A percentile compares a stretch with the other conserved stretches of the same genome.
phyloP scores from a whole-genome alignment of 2,797 vertebrate genomes.

The Sebastes nivosus region DNA sequence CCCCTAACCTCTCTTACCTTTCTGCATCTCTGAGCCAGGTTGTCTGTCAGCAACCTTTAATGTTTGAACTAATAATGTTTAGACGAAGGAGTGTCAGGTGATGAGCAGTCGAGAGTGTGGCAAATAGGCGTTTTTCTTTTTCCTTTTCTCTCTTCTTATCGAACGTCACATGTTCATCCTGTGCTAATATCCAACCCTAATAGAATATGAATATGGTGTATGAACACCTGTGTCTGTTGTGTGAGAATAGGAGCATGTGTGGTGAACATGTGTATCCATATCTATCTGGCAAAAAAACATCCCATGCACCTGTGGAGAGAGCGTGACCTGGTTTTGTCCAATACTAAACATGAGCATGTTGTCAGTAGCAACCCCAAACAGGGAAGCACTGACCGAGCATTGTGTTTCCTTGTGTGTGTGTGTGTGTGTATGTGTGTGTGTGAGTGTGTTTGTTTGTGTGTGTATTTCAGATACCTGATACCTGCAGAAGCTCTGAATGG shows the following conservation, averaged over 20 bases:
- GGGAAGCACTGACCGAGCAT: background rate
- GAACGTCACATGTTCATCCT: background rate
- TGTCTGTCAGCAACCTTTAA: slow-evolving; percentile 19
- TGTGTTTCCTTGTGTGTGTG: slow-evolving; percentile 2
- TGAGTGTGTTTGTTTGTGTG: background rate
- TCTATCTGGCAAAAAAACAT: background rate
- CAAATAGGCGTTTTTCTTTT: background rate
- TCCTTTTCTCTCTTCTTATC: background rate
- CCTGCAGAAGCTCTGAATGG: background rate
- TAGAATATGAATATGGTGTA: background rate
- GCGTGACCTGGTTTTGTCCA: slow-evolving; percentile 25
- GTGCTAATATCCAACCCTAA: background rate
- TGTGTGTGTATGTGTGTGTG: background rate
- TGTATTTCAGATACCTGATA: slow-evolving; percentile 22
- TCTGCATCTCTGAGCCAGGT: background rate
- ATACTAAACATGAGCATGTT: slow-evolving; percentile 45
- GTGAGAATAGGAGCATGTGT: background rate
- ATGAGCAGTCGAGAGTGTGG: background rate
- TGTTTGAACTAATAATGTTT: slow-evolving; percentile 29
- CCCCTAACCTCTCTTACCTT: background rate
- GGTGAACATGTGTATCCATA: background rate
- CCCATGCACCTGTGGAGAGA: slow-evolving; percentile 28
- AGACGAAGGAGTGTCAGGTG: background rate
- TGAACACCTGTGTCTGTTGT: slow-evolving; percentile 9
- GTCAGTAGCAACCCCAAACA: slow-evolving; percentile 57